Conservation (phyloP, 1,140 invertebrate species). For the Asobara japonica region DNA sequence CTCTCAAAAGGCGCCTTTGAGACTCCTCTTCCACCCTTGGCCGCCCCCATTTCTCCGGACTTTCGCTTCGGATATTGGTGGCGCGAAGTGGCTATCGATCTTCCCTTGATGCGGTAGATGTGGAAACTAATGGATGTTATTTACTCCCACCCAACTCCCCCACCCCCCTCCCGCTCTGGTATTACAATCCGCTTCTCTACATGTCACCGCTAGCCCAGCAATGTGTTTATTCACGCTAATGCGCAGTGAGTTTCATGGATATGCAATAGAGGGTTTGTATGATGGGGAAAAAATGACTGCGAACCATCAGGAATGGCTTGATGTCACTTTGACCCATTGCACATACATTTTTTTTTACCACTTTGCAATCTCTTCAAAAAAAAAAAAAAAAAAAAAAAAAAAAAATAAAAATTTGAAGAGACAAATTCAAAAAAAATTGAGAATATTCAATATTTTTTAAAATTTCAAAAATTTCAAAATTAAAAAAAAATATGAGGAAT, state of each 20-base stretch:
- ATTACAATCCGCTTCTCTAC: not conserved
- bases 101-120: slow-evolving; percentile 3
- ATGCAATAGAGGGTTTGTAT: no score
- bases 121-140: slow-evolving; percentile 30
- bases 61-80: not conserved
- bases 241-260: not conserved
- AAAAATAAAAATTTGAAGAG: no score
- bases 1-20: not conserved
- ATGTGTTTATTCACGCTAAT: slow-evolving; percentile 22
- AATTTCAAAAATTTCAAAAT: no score
- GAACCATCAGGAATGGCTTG: no score
- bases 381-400: no score
- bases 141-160: not conserved
- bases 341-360: no score
- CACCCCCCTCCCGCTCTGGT: not conserved
- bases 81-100: slow-evolving; percentile 21
- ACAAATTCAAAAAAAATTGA: no score
- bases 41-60: not conserved
- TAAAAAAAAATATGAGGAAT: no score
- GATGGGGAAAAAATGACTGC: no score
- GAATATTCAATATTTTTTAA: no score
- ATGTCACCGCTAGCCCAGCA: not conserved
- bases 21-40: not conserved
- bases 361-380: no score
- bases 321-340: no score